Conservation (phyloP, 1,140 invertebrate genomes). For the Callitettix versicolor region DNA sequence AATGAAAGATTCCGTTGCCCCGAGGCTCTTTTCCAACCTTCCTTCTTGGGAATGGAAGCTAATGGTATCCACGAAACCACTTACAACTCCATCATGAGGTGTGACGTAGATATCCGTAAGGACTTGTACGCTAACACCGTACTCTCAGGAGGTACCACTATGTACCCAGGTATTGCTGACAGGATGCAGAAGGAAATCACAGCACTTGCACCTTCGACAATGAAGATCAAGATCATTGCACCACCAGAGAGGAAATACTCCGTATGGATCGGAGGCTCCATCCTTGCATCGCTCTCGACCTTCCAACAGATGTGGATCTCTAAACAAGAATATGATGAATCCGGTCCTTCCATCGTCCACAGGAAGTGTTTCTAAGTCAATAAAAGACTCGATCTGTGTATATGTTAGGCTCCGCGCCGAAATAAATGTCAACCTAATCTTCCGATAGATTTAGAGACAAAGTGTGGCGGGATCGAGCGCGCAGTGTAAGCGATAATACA, state of each 20-base stretch:
- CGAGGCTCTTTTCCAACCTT: constrained; percentile 92
- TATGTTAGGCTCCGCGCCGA: no score
- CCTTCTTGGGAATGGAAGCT: constrained; percentile 91
- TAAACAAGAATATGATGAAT: constrained; percentile 92
- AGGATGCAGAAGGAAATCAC: constrained; percentile 71
- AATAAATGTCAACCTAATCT: no score
- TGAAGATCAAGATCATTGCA: constrained; percentile 78
- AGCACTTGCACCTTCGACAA: constrained; percentile 57
- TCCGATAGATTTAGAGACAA: no score
- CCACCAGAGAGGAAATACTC: constrained; percentile 77
- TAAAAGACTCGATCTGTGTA: no score
- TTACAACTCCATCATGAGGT: constrained; percentile 96
- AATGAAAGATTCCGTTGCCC: constrained; percentile 97
- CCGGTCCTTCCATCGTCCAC: constrained; percentile 87
- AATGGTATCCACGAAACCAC: constrained; percentile 90
- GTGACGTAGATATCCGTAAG: constrained; percentile 87
- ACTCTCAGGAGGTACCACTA: constrained; percentile 90
- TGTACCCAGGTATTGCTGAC: constrained; percentile 85
- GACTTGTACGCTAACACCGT: constrained; percentile 94
- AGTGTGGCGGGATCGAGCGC: no score
- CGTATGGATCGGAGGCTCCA: constrained; percentile 80
- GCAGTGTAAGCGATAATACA: no score
- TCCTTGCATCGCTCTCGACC: constrained; percentile 73
- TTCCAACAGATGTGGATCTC: constrained; percentile 95
- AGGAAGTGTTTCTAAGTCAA: constrained; percentile 85